A percentile compares a stretch with the other conserved stretches of the same genome.
Evolutionary conservation across 2,113 vertebrate species (phyloP).

Genomic region (Anhinga rufa): DNA sequence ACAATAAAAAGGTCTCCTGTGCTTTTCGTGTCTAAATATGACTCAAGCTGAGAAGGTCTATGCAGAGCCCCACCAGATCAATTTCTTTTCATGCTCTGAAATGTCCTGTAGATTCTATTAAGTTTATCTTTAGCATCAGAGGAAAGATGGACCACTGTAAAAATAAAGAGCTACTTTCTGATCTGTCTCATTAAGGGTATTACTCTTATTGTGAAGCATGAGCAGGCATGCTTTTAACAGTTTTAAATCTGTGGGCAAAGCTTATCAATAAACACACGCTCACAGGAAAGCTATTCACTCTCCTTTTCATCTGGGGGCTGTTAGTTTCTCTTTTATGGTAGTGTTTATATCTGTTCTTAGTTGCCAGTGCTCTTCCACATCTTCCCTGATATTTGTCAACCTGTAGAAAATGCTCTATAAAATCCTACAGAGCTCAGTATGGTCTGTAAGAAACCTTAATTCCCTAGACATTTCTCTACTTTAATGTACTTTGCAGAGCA

Average conservation of each 20-base stretch:
- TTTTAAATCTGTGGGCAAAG: background rate
- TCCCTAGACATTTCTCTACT: background rate
- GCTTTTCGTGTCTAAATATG: conserved; percentile 4
- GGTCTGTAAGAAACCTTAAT: background rate
- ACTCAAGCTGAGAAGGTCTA: background rate
- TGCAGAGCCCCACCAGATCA: background rate
- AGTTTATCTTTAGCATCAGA: background rate
- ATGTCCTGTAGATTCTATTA: background rate
- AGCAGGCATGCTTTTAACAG: conserved; percentile 8
- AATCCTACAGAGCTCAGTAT: background rate
- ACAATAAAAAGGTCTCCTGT: background rate
- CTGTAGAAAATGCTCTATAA: conserved; percentile 1
- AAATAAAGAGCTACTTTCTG: background rate
- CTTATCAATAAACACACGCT: conserved; percentile 45
- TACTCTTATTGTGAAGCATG: background rate
- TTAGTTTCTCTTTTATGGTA: conserved; percentile 43
- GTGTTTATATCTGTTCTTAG: conserved; percentile 16
- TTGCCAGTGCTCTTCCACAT: background rate
- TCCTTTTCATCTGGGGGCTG: background rate
- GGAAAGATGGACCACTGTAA: background rate
- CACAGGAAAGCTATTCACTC: background rate
- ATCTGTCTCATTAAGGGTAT: background rate
- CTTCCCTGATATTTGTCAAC: conserved; percentile 1
- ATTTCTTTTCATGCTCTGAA: conserved; percentile 14
- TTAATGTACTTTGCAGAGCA: background rate